A percentile compares a stretch with the other conserved stretches of the same genome.
phyloP scores from a whole-genome alignment of 2,888 invertebrate species.

The Digitonthophagus gazella region DNA sequence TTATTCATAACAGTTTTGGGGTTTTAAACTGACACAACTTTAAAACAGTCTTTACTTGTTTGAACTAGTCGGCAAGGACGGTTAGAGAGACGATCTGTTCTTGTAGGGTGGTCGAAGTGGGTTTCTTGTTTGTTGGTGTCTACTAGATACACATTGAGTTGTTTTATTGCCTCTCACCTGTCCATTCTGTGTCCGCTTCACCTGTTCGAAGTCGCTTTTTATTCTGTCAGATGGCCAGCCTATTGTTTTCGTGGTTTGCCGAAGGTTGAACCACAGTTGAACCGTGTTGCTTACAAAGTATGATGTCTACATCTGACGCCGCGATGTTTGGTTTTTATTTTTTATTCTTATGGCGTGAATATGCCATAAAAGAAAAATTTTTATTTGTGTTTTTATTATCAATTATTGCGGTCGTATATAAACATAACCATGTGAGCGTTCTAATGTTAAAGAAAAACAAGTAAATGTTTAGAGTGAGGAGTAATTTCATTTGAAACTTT shows the following conservation, averaged over 20 bases:
- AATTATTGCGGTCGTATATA: too few relatives aligned
- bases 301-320: neutral
- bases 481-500: neutral
- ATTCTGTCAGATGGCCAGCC: neutral
- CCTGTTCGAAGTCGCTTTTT: neutral
- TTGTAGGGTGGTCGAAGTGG: neutral
- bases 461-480: too few relatives aligned
- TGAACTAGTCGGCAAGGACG: slow-evolving; percentile 33
- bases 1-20: neutral
- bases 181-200: neutral
- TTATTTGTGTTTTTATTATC: too few relatives aligned
- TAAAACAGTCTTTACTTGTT: slow-evolving; percentile 11
- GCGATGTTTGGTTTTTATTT: too few relatives aligned
- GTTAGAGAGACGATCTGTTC: neutral
- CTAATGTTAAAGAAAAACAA: too few relatives aligned
- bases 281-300: neutral
- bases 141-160: neutral
- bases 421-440: too few relatives aligned
- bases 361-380: too few relatives aligned
- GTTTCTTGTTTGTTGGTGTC: neutral
- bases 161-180: neutral
- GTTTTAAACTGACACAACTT: neutral
- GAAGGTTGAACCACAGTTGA: neutral
- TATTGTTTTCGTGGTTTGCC: neutral
- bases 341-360: too few relatives aligned